Base-by-base conservation (phyloP, 2,888 invertebrate genomes). In the Tiphia femorata region DNA sequence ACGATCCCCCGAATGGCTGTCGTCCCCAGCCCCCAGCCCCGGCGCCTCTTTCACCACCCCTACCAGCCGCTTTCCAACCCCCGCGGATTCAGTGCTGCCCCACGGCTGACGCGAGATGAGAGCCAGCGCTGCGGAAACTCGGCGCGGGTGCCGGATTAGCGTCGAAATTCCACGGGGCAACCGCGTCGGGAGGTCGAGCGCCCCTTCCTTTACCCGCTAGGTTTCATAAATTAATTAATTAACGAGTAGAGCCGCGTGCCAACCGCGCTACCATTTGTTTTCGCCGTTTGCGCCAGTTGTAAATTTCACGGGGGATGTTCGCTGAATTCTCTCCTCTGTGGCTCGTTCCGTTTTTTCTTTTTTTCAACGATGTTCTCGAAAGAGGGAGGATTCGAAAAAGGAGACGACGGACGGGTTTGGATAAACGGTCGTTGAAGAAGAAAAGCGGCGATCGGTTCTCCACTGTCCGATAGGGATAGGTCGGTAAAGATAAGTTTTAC, bases 401-500 rank as follows among this genome's bases (percentile, higher is more conserved):
- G n/a, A n/a, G n/a, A n/a, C n/a, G n/a, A n/a, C n/a, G n/a, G n/a
- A n/a, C n/a, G n/a, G n/a, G n/a, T n/a, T n/a, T n/a, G 8, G 4
- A 37, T 17, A 37, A 37, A 10, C 37, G 37, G 19, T 37, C 10
- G 37, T 10, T 10, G 17, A 4, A 17, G 19, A 17, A 16, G 37
- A 37, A 17, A 37, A 37, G 17, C 16, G 37, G 2, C 5, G 14
- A 12, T 12, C 6, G 14, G 5, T n/a, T n/a, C n/a, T n/a, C n/a
- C n/a, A n/a, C n/a, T n/a, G n/a, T n/a, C n/a, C n/a, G n/a, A n/a
- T n/a, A n/a, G n/a, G n/a, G n/a, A n/a, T n/a, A n/a, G n/a, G n/a
- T n/a, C n/a, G n/a, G n/a, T 37, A 29, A 14, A 17, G 37, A 14
- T 17, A 41, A 60, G 60, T 50, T 57, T 46, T 27, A 49, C 27